Base-by-base conservation (phyloP, 2,113 vertebrate species). In the Dipodomys merriami region DNA sequence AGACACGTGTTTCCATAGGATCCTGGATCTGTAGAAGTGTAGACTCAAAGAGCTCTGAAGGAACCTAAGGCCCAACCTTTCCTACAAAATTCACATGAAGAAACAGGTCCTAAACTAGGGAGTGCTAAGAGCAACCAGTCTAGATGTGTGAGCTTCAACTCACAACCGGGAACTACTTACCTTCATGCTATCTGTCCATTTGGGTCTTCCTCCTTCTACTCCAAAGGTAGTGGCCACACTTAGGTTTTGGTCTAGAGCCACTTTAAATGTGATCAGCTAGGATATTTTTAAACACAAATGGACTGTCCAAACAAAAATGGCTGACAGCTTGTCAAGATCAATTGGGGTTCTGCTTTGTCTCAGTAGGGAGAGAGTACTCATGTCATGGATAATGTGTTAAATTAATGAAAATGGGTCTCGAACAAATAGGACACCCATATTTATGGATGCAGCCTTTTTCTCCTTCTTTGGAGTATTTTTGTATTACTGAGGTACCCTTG, bases 181-280 rank as follows among this genome's bases (percentile, higher is more conserved):
- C 2, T 11, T 1, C 11, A 0, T 0, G 10, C 5, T 8, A 12
- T 12, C 6, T 12, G 27, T 7, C 49, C 0, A 1, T 2, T 4
- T 4, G 15, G 22, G 4, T 27, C 60, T 11, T 30, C 22, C 8
- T 46, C 2, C 64, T 9, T 30, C 15, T 18, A 15, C 27, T 29
- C 15, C 15, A 18, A 27, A 12, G 20, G 15, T 16, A 49, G 57
- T 7, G 1, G 18, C 23, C 67, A 25, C 19, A 77, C 83, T 91
- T 46, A 27, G 65, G 62, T 84, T 92, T 86, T 33, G 25, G 35
- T 67, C 78, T 74, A 62, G 10, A 92, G 83, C n/a, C 72, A 84
- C 77, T 84, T 94, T 79, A 92, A 94, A 89, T 87, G 81, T 91
- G 77, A 94, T 87, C 80, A 95, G 91, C 91, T 78, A 83, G 46